Evolutionary conservation across 53 echinoderm and acorn worm genomes (phyloP).

Genomic region (Holothuria leucospilota): DNA sequence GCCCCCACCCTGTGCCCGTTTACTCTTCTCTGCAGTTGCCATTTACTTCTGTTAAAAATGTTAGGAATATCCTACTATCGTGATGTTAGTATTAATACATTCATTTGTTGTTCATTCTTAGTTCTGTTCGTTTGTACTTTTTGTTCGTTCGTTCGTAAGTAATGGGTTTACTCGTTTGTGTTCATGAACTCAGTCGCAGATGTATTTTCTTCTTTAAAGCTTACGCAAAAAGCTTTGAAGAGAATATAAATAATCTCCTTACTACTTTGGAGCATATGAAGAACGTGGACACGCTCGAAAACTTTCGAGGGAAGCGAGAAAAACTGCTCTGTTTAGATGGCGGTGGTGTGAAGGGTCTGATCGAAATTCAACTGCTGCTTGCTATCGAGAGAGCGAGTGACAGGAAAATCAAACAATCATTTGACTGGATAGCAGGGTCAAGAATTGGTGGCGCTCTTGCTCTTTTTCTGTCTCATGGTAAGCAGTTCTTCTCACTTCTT

Average conservation of each 20-base stretch:
- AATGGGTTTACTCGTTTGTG: too few species aligned
- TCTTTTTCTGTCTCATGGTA: constrained; percentile 5
- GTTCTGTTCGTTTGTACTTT: too few species aligned
- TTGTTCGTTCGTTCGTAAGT: too few species aligned
- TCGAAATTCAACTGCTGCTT: background rate
- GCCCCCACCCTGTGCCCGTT: too few species aligned
- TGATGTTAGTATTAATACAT: too few species aligned
- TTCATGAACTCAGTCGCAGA: too few species aligned
- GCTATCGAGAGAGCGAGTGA: constrained; percentile 37
- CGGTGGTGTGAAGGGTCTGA: constrained; percentile 13
- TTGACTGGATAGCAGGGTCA: constrained; percentile 29
- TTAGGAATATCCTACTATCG: too few species aligned
- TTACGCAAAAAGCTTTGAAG: background rate
- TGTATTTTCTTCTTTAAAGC: background rate
- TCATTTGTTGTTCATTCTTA: too few species aligned
- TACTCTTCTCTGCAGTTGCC: too few species aligned
- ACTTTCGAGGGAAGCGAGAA: background rate
- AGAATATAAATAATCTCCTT: background rate
- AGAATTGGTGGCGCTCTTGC: background rate
- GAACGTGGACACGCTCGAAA: background rate
- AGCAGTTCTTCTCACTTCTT: background rate
- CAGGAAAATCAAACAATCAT: constrained; percentile 1
- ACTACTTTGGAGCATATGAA: background rate
- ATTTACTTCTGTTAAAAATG: too few species aligned
- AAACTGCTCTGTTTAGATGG: constrained; percentile 28